These are phyloP conservation scores for Anagrus nilaparvatae DNA, from an alignment of 1,140 invertebrate genomes.

Conservation along the genomic window DNA sequence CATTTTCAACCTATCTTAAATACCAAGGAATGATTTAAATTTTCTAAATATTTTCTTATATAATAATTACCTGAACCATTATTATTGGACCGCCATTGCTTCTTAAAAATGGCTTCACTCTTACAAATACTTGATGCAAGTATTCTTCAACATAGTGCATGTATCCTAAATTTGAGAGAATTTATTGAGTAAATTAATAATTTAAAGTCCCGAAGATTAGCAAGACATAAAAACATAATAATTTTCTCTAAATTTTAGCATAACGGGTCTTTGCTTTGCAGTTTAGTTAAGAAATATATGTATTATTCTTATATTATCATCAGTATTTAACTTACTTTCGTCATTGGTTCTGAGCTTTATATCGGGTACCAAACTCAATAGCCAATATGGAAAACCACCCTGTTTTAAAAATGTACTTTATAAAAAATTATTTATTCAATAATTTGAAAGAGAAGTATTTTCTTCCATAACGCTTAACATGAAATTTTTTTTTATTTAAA, in stretches of 20 bases:
- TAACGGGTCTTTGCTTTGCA: too few relatives aligned
- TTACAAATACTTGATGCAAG: conserved; percentile 39
- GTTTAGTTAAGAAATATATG: too few relatives aligned
- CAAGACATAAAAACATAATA: too few relatives aligned
- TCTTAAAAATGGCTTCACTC: conserved; percentile 34
- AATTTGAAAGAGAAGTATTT: not conserved
- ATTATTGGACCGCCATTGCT: conserved; percentile 34
- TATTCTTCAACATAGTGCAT: conserved; percentile 19
- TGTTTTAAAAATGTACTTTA: conserved; percentile 35
- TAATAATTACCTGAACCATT: conserved; percentile 58
- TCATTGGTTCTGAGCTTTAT: conserved; percentile 59
- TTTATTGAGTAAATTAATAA: too few relatives aligned
- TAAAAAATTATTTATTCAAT: not conserved
- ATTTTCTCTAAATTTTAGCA: too few relatives aligned
- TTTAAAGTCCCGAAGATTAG: too few relatives aligned
- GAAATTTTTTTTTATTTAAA: too few relatives aligned
- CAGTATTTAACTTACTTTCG: conserved; percentile 41
- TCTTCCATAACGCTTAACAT: too few relatives aligned
- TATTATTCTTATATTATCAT: not conserved
- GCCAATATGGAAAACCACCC: conserved; percentile 79
- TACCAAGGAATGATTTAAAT: not conserved
- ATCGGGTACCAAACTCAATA: conserved; percentile 55
- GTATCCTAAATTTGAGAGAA: conserved; percentile 10
- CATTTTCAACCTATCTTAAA: conserved; percentile 68
- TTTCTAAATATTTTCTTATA: conserved; percentile 1